Conservation (phyloP, 2,113 vertebrate species). For the Boleophthalmus pectinirostris region DNA sequence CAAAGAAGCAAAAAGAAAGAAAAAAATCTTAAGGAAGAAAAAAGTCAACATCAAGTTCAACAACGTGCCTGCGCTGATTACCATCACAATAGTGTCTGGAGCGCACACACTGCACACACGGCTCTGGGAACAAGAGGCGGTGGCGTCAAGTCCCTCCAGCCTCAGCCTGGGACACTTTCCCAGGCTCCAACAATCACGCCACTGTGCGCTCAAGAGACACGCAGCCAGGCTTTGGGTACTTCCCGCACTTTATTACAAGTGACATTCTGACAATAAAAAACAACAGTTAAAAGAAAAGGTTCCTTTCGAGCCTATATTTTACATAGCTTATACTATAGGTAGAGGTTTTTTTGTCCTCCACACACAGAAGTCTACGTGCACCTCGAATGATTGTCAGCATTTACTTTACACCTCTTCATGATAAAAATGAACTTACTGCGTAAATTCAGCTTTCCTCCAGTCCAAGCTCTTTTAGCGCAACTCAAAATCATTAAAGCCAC, state of each 20-base stretch:
- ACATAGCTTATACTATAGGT: not conserved
- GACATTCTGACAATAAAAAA: not conserved
- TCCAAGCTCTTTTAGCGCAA: slow-evolving; percentile 36
- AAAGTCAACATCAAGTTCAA: slow-evolving; percentile 96
- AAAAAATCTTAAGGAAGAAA: slow-evolving; percentile 68
- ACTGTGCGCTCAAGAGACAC: slow-evolving; percentile 84
- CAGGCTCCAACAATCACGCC: slow-evolving; percentile 88
- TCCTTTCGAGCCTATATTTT: not conserved
- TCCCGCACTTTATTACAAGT: slow-evolving; percentile 27
- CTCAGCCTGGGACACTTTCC: slow-evolving; percentile 83
- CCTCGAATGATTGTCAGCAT: not conserved
- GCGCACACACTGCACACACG: slow-evolving; percentile 73
- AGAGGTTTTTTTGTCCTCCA: not conserved
- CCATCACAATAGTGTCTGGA: slow-evolving; percentile 88
- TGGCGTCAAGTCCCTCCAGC: slow-evolving; percentile 81
- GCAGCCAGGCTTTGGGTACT: slow-evolving; percentile 73
- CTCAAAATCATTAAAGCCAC: slow-evolving; percentile 24
- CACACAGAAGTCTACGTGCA: not conserved
- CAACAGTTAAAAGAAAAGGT: not conserved
- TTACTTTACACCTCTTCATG: not conserved
- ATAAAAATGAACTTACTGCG: slow-evolving; percentile 55
- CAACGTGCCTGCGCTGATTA: slow-evolving; percentile 84
- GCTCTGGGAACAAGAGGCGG: slow-evolving; percentile 78
- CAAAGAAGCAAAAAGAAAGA: slow-evolving; percentile 81
- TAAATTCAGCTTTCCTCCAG: slow-evolving; percentile 51